Evolutionary conservation across 2,113 vertebrate species (phyloP).

Genomic region (Cynocephalus volans): DNA sequence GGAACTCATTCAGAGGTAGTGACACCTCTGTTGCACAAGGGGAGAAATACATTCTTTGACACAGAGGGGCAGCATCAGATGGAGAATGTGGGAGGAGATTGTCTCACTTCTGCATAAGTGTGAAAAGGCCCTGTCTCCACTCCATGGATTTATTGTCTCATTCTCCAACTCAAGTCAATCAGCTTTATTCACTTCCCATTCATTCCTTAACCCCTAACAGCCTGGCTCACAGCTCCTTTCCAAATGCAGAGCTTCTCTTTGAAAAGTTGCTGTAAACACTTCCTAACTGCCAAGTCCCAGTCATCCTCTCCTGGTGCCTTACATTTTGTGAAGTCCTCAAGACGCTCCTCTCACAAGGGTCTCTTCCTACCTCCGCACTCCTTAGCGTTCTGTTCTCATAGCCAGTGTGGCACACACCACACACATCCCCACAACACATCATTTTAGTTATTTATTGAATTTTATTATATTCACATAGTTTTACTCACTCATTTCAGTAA

Average conservation of each 20-base stretch:
- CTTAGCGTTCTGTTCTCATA: background rate
- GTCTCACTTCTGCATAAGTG: background rate
- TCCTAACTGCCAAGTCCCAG: background rate
- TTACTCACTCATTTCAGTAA: background rate
- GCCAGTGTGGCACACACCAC: background rate
- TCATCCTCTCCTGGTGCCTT: background rate
- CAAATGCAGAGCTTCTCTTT: background rate
- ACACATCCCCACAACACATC: background rate
- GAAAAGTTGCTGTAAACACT: background rate
- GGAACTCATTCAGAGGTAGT: background rate
- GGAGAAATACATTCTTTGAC: background rate
- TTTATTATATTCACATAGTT: background rate
- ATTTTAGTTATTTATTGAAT: background rate
- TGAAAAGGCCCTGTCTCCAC: background rate
- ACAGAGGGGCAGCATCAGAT: background rate
- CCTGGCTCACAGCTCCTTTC: background rate
- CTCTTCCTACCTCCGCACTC: background rate
- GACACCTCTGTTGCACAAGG: background rate
- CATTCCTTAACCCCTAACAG: background rate
- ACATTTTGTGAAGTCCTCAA: background rate
- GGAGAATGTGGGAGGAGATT: background rate
- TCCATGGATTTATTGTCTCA: background rate
- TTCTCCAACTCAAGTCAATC: background rate
- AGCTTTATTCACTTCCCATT: background rate
- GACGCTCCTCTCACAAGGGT: background rate